A percentile compares a stretch with the other conserved stretches of the same genome.
These are phyloP conservation scores for Eurytoma adleriae DNA, from an alignment of 2,888 invertebrate species.

Conservation along the genomic window DNA sequence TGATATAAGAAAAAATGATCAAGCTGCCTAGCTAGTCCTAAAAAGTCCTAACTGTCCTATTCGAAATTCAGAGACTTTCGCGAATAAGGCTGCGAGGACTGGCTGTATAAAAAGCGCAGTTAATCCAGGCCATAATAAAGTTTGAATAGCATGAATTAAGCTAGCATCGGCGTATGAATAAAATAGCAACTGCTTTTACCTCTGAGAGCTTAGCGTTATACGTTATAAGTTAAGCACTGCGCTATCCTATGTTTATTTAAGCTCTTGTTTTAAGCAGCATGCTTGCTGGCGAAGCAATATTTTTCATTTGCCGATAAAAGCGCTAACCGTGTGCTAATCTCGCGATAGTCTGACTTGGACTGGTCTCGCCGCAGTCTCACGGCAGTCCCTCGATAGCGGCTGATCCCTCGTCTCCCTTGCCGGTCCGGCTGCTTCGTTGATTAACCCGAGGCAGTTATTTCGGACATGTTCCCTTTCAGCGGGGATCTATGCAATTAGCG, in stretches of 20 bases:
- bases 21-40: no score
- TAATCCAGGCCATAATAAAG: slow-evolving; percentile 43
- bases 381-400: no score
- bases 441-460: slow-evolving; percentile 58
- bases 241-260: neutral
- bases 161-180: slow-evolving; percentile 49
- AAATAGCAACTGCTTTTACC: slow-evolving; percentile 49
- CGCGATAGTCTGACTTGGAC: no score
- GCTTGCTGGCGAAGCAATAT: no score
- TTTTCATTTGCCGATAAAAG: no score
- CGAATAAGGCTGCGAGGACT: neutral
- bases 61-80: no score
- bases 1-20: no score
- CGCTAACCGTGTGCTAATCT: neutral
- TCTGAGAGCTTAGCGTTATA: slow-evolving; percentile 3
- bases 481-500: slow-evolving; percentile 56
- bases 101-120: no score
- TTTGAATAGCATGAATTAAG: slow-evolving; percentile 40
- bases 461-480: slow-evolving; percentile 56
- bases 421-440: slow-evolving; percentile 34
- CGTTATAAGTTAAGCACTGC: slow-evolving; percentile 41
- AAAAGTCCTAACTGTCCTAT: no score
- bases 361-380: no score
- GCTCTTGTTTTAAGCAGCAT: no score
- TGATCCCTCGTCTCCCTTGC: neutral